Percentiles rank a stretch among this genome's conserved stretches.
Evolutionary conservation across 2,113 vertebrate genomes (phyloP).

Genomic region (Etia nguti): DNA sequence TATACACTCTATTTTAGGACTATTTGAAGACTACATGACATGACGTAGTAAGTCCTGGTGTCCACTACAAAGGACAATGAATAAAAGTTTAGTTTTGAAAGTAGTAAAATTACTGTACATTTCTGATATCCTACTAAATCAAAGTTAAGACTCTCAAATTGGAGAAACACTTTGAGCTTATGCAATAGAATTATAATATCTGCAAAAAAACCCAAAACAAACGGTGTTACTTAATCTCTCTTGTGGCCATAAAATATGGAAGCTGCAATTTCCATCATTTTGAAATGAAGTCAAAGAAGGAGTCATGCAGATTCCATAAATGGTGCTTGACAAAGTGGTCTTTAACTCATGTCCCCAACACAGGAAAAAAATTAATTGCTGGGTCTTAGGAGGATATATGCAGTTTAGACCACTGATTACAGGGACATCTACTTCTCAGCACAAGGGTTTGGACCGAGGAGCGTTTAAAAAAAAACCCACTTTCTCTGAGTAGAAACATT

Average conservation of each 20-base stretch:
- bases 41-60: not conserved
- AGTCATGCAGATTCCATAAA: not conserved
- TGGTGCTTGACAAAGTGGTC: not conserved
- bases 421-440: not conserved
- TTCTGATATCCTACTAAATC: not conserved
- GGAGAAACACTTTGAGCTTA: not conserved
- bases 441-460: not conserved
- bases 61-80: not conserved
- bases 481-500: not conserved
- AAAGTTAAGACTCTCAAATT: not conserved
- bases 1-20: not conserved
- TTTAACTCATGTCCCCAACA: not conserved
- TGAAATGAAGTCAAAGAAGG: not conserved
- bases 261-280: not conserved
- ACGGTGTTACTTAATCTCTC: not conserved
- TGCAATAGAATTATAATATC: not conserved
- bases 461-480: not conserved
- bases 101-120: not conserved
- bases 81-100: not conserved
- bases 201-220: not conserved
- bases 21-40: not conserved
- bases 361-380: not conserved
- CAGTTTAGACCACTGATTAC: not conserved
- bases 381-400: not conserved
- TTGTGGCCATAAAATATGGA: not conserved